Evolutionary conservation across 2,888 invertebrate genomes (phyloP), one percentile per base, ranked within the genome.

Genomic region (Drosophila pseudotakahashii): DNA sequence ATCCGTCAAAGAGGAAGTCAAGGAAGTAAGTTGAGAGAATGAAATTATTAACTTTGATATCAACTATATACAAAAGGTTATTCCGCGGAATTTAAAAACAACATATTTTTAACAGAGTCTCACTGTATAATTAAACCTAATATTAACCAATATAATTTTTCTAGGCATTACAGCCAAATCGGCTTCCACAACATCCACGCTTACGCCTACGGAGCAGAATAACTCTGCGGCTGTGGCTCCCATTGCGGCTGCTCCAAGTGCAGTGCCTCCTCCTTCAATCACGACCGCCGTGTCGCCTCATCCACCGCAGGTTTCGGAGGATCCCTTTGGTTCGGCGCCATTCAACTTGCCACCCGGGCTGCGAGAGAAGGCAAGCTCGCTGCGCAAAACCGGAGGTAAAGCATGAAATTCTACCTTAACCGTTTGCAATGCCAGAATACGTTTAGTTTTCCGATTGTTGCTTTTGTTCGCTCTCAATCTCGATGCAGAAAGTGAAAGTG

Each of bases 251-350:
- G 44, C 61, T 11, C 9, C 36, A 9, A 44, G 26, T 32, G 34
- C 64, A 36, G 52, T 74, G 37, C 58, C 75, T 39, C 58, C 76
- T 41, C 45, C 69, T 7, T 34, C 62, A 9, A 63, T 57, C 51
- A 19, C 59, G 9, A 44, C 59, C n/a, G 53, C 76, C 30, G 75
- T 83, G 1, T 80, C 86, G 7, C 79, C 89, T 5, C 55, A 70
- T 75, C 82, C 79, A 10, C 73, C 7, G 66, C 74, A 54, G 26
- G 42, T 79, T n/a, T 92, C 94, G 5, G 95, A 95, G 89, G 95
- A 96, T 93, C 97, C 97, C 14, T 97, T 97, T 92, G 95, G 96
- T 82, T 95, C 95, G 80, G 97, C 96, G 63, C 97, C 97, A 19
- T 97, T 97, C 91, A 95, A 94, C 92, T 93, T 95, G 91, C 95